Conservation (phyloP, 1,140 invertebrate species). For the Venturia canescens region DNA sequence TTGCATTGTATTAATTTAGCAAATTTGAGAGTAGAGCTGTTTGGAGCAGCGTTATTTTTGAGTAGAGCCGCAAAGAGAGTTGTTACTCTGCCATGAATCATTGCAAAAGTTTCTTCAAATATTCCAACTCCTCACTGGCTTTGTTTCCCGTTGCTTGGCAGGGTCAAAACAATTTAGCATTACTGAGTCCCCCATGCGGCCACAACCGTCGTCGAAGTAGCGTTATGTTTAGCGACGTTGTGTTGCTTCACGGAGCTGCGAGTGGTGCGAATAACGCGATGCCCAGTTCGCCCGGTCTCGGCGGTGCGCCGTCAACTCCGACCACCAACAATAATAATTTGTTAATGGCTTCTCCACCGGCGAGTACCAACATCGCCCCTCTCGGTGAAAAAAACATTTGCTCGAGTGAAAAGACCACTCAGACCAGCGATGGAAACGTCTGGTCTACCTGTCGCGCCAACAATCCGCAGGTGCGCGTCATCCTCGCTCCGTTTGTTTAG, state of each 20-base stretch:
- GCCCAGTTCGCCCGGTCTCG: slow-evolving; percentile 65
- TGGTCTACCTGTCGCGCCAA: slow-evolving; percentile 77
- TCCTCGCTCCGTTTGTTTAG: too few relatives aligned
- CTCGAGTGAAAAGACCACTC: slow-evolving; percentile 92
- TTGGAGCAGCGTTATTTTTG: too few relatives aligned
- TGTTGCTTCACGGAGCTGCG: slow-evolving; percentile 81
- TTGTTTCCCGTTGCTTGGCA: background rate
- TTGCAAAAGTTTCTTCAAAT: background rate
- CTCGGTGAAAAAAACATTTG: slow-evolving; percentile 83
- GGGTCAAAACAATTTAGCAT: slow-evolving; percentile 72
- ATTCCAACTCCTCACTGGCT: background rate
- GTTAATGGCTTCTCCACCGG: slow-evolving; percentile 8
- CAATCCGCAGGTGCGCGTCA: slow-evolving; percentile 65
- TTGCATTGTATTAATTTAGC: too few relatives aligned
- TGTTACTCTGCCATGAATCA: too few relatives aligned
- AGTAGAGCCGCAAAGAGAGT: too few relatives aligned
- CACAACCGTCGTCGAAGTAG: slow-evolving; percentile 83
- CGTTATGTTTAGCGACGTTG: slow-evolving; percentile 92
- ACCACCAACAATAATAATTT: slow-evolving; percentile 54
- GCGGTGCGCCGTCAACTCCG: slow-evolving; percentile 26
- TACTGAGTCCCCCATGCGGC: slow-evolving; percentile 81
- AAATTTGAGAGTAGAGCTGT: too few relatives aligned
- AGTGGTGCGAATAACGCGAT: slow-evolving; percentile 73
- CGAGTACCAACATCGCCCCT: slow-evolving; percentile 47
- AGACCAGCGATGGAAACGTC: slow-evolving; percentile 86